phyloP scores from a whole-genome alignment of 2,113 vertebrate species.

The Salminus brasiliensis region DNA sequence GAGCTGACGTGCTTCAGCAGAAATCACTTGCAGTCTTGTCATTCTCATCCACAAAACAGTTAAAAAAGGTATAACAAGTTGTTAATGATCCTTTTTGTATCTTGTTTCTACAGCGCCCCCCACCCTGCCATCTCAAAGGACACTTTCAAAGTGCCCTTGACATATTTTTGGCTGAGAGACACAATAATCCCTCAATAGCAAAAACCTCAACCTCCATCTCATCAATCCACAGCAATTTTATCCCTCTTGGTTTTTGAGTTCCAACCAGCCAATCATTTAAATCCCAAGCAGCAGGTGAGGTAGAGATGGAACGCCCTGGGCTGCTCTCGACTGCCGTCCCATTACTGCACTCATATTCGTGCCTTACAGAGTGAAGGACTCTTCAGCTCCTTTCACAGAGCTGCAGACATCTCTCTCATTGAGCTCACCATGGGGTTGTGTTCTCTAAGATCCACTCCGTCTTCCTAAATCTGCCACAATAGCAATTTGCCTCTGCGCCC shows the following conservation, averaged over 20 bases:
- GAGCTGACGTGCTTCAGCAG: not conserved
- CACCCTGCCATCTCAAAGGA: conserved; percentile 3
- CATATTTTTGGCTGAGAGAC: conserved; percentile 28
- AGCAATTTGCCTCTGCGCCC: conserved; percentile 59
- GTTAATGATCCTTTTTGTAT: not conserved
- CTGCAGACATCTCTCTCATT: conserved; percentile 63
- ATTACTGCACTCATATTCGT: conserved; percentile 66
- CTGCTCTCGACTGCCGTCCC: conserved; percentile 64
- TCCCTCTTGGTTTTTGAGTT: conserved; percentile 54
- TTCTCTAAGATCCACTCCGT: conserved; percentile 52
- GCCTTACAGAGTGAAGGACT: conserved; percentile 66
- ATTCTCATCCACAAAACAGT: conserved; percentile 10
- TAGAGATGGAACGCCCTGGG: conserved; percentile 66
- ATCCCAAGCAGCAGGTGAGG: conserved; percentile 62
- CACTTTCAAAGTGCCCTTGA: conserved; percentile 40
- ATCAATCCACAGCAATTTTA: conserved; percentile 65
- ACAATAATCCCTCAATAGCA: conserved; percentile 19
- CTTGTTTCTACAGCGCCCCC: conserved; percentile 23
- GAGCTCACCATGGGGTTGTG: conserved; percentile 64
- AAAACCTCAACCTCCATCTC: conserved; percentile 58
- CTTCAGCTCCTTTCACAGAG: conserved; percentile 63
- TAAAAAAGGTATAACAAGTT: conserved; percentile 8
- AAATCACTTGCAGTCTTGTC: not conserved
- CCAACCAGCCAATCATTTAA: conserved; percentile 64
- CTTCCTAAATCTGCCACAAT: conserved; percentile 53